phyloP scores from a whole-genome alignment of 1,140 invertebrate genomes.

The Cydia pomonella region DNA sequence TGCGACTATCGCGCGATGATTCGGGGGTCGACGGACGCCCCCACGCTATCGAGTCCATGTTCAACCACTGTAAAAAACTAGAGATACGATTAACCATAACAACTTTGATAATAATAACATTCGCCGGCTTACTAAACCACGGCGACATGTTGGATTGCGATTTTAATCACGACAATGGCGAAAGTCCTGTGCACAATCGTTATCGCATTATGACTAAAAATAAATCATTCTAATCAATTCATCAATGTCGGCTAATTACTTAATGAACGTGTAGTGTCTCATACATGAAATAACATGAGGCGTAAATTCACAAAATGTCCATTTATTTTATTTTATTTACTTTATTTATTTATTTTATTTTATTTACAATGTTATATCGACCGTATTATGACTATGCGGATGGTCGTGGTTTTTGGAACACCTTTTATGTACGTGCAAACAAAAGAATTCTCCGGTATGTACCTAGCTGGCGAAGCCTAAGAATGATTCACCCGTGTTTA shows the following conservation, averaged over 20 bases:
- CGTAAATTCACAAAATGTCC: no score
- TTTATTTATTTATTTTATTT: not conserved
- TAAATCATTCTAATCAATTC: no score
- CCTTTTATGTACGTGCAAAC: conserved; percentile 9
- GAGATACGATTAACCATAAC: conserved; percentile 18
- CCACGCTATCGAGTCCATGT: conserved; percentile 37
- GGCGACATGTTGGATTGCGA: not conserved
- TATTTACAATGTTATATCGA: not conserved
- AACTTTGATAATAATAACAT: conserved; percentile 2
- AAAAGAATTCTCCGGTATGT: not conserved
- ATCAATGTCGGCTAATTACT: no score
- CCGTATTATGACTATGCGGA: not conserved
- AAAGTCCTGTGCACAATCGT: no score
- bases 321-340: no score
- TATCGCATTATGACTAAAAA: no score
- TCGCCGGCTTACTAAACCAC: not conserved
- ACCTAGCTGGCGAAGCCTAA: not conserved
- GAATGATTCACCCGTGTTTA: conserved; percentile 25
- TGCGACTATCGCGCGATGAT: conserved; percentile 38
- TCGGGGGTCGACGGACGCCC: conserved; percentile 64
- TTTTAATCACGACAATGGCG: not conserved
- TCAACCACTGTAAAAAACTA: conserved; percentile 9
- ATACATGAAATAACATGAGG: no score
- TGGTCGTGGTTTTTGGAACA: not conserved
- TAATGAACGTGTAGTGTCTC: no score